Evolutionary conservation across 2,888 invertebrate genomes (phyloP).

Genomic region (Leptura quadrifasciata): DNA sequence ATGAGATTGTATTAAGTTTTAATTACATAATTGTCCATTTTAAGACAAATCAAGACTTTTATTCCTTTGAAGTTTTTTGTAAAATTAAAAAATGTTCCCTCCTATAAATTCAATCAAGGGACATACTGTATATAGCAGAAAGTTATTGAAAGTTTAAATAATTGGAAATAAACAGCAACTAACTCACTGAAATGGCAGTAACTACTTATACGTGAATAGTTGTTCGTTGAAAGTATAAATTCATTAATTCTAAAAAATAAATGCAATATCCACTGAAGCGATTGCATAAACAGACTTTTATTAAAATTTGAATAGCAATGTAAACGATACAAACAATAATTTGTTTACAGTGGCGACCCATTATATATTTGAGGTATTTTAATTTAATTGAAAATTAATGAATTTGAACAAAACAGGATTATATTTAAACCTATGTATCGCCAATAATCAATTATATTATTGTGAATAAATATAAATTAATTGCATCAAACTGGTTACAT

Average conservation of each 20-base stretch:
- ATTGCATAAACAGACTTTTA: not conserved
- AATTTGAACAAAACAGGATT: constrained; percentile 15
- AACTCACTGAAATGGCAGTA: too few species aligned
- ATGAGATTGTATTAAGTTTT: too few species aligned
- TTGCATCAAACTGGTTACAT: constrained; percentile 15
- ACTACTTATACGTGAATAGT: too few species aligned
- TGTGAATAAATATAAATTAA: constrained; percentile 17
- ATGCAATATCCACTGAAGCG: not conserved
- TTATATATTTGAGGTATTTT: constrained; percentile 22
- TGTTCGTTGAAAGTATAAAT: too few species aligned
- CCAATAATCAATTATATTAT: constrained; percentile 22
- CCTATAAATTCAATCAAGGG: too few species aligned
- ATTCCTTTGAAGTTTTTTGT: too few species aligned
- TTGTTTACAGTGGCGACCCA: constrained; percentile 3
- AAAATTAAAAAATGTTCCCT: too few species aligned
- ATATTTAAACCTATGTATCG: constrained; percentile 13
- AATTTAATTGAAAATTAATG: constrained; percentile 26
- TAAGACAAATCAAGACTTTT: too few species aligned
- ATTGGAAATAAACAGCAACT: too few species aligned
- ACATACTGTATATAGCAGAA: too few species aligned
- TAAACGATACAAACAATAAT: constrained; percentile 1
- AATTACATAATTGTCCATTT: too few species aligned
- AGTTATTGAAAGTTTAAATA: too few species aligned
- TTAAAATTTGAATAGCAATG: not conserved
- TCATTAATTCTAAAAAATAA: not conserved